Base-by-base conservation (phyloP, 1,140 invertebrate species). In the Drosophila subpulchrella region DNA sequence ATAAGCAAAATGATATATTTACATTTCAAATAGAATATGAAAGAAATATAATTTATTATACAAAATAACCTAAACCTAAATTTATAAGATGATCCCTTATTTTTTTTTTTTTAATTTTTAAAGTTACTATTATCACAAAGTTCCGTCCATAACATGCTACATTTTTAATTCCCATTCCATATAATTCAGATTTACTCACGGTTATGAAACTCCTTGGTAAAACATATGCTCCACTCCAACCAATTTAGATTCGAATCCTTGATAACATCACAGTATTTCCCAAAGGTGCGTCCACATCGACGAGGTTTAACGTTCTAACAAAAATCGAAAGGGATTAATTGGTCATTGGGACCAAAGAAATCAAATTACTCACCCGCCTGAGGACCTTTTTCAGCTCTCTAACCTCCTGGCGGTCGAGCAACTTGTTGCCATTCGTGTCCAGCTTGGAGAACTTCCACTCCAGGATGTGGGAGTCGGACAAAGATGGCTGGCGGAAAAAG, bases 361-460 rank as follows among this genome's bases (percentile, higher is more conserved):
- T 12, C 6, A 1, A 11, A n/a, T 11, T 20, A 91, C 89, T 80
- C 71, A 94, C 94, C 93, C 97, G 97, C 89, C 96, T 97, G 1
- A 98, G 96, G 30, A 98, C 94, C 70, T 95, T 94, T 59, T 95
- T 94, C 6, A 98, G 93, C 62, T 96, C 96, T 72, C 95, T 94
- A 80, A 97, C 97, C 91, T 99, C 98, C 38, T 94, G 94, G 75
- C 95, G 95, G 81, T 97, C 95, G 53, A 99, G 92, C 47, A 93
- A 93, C 27, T 94, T 94, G 92, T 98, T 97, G 12, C 93, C 93
- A 92, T 98, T 96, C 34, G 92, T 92, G 93, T 99, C 97, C 80
- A 98, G 93, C 47, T 95, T 94, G 2, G 93, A 92, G 83, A 98
- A 99, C 92, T 98, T 98, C 98, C 98, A 98, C 47, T 96, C 95